Base-by-base conservation (phyloP, 2,113 vertebrate genomes). In the Hippocampus zosterae region DNA sequence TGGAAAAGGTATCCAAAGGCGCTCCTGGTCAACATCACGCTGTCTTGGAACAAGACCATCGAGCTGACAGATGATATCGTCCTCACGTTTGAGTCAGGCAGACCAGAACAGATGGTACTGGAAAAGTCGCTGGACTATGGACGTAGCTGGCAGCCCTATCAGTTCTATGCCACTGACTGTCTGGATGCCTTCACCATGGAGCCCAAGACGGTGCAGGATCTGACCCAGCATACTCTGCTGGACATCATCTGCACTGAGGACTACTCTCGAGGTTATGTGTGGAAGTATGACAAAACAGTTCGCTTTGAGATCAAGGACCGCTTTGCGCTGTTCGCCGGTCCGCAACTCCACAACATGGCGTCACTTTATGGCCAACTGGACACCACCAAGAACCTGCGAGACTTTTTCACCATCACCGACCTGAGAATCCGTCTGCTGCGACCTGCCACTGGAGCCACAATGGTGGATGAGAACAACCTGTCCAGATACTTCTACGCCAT, bases 191-290 rank as follows among this genome's bases (percentile, higher is more conserved):
- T 99, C 77, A 94, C 95, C 76, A 99, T 99, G 97, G 97, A 99
- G 82, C 94, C 97, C 69, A 98, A 98, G 90, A 95, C 95, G 0
- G 95, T 94, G 81, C 94, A 91, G 88, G 97, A 99, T 87, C 92
- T 99, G 81, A 94, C 95, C 0, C 95, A 98, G 89, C 92, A 93
- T 42, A 96, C 96, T 0, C 92, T 98, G 72, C 91, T 99, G 83
- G 96, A 99, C 92, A 98, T 99, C 80, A 99, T 99, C 92, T 99
- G 97, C 90, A 99, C 97, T 1, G 97, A 99, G 91, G 96, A 99
- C 73, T 99, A 99, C 84, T 98, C 97, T 8, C 93, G 95, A 0
- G 95, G 96, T 33, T 99, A 98, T 19, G 95, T 95, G 84, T 94
- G 92, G 93, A 96, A 97, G 81, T 93, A 98, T 65, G 97, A 96